Evolutionary conservation across 2,797 vertebrate species (phyloP), one percentile per base, ranked within the genome.

Genomic region (Sebastes oblongus): DNA sequence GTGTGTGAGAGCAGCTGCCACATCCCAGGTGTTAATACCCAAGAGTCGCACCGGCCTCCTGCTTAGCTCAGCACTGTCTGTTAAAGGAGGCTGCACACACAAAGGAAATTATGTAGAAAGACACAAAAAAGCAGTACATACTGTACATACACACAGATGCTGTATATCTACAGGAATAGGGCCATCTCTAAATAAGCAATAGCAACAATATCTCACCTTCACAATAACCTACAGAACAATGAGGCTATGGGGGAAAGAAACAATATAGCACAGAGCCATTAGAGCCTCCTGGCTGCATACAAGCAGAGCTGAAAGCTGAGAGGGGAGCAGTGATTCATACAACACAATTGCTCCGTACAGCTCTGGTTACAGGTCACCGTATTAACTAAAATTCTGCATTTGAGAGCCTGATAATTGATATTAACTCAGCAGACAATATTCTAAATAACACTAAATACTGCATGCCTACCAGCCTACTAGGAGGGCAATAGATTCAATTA

Each of bases 21-120:
- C 96, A 77, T 99, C 98, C 98, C 98, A 99, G 29, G 98, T 99
- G 95, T 99, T 99, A 87, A 99, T 98, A 75, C 97, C 97, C 75
- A 99, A 90, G 91, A 99, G 97, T 86, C 97, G 95, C 64, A 98
- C 95, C 0, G 97, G 92, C 81, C 96, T 96, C 90, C 96, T 97
- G 84, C 97, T 96, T 20, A 97, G 91, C 88, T 99, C 97, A 42
- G 96, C 95, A 64, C 96, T 97, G 94, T 98, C 98, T 24, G 95
- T 96, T 90, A 98, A 94, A 0, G 97, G 97, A 82, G 94, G 97
- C 98, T 99, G 92, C 50, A 67, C 25, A 78, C 59, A 36, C 34
- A 84, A 16, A 66, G 10, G 10, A 56, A 75, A 10, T 58, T 11
- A 24, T 18, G 75, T 6, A 70, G 22, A 72, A 64, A 54, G 2